Conservation (phyloP, 2,797 vertebrate species). For the Spondyliosoma cantharus region DNA sequence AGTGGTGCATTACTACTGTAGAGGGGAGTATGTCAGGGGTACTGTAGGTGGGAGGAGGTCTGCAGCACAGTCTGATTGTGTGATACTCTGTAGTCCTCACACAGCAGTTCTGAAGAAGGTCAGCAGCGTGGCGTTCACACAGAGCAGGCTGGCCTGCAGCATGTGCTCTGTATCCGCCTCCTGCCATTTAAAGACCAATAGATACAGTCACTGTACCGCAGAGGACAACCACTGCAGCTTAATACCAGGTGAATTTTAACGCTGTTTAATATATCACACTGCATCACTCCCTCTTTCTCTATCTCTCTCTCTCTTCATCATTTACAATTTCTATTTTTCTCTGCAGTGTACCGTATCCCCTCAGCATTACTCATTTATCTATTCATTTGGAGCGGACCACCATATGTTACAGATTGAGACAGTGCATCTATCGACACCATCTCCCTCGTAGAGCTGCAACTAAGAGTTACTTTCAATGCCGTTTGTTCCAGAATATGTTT, state of each 20-base stretch:
- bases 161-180: conserved; percentile 4
- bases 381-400: conserved; percentile 3
- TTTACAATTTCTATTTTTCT: background rate
- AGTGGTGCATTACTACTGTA: conserved; percentile 33
- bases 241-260: conserved; percentile 17
- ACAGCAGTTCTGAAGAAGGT: conserved; percentile 67
- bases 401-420: conserved; percentile 2
- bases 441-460: background rate
- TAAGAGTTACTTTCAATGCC: background rate
- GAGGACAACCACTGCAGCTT: conserved; percentile 17
- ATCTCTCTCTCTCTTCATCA: background rate
- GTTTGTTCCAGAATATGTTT: background rate
- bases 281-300: conserved; percentile 3
- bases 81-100: conserved; percentile 43
- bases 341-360: background rate
- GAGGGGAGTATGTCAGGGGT: conserved; percentile 30
- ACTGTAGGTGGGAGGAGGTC: conserved; percentile 37
- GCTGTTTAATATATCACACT: conserved; percentile 7
- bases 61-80: conserved; percentile 38
- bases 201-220: background rate
- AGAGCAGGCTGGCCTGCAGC: conserved; percentile 39
- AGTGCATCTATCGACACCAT: background rate
- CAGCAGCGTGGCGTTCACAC: conserved; percentile 41
- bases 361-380: background rate
- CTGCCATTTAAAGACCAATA: conserved; percentile 10